Conservation (phyloP, 2,797 vertebrate genomes). For the Poliocrania exsul region DNA sequence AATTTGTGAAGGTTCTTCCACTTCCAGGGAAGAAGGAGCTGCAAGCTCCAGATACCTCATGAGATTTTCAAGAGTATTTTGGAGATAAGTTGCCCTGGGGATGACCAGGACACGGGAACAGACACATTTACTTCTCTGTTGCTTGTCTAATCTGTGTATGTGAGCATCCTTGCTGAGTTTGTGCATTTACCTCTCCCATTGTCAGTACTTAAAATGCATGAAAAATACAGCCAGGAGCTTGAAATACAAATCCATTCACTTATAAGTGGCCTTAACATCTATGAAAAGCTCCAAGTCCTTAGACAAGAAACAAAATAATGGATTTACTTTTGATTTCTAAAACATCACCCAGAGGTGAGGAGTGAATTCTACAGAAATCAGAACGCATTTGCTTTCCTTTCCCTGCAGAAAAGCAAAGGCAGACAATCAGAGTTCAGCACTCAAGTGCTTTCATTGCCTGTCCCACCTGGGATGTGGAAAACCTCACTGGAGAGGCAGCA, state of each 20-base stretch:
- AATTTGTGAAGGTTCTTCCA: neutral
- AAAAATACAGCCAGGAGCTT: constrained; percentile 32
- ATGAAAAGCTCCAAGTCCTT: constrained; percentile 2
- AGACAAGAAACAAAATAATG: constrained; percentile 19
- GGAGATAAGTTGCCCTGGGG: neutral
- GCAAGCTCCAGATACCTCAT: neutral
- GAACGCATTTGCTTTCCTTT: constrained; percentile 43
- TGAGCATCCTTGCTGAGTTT: neutral
- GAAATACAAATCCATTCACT: neutral
- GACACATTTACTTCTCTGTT: neutral
- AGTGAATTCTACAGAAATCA: constrained; percentile 41
- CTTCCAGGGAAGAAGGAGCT: neutral
- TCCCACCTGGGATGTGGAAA: neutral
- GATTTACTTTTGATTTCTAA: constrained; percentile 42
- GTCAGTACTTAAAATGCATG: constrained; percentile 40
- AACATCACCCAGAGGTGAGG: constrained; percentile 48
- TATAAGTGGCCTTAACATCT: constrained; percentile 38
- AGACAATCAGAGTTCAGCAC: neutral
- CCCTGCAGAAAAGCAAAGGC: neutral
- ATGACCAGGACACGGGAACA: neutral
- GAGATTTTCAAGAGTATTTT: neutral
- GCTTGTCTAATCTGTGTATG: neutral
- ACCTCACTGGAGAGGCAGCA: neutral
- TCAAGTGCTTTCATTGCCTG: neutral
- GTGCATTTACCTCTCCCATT: constrained; percentile 8